Evolutionary conservation across 1,140 invertebrate genomes (phyloP), one percentile per base, ranked within the genome.

Genomic region (Cyphomyrmex costatus): DNA sequence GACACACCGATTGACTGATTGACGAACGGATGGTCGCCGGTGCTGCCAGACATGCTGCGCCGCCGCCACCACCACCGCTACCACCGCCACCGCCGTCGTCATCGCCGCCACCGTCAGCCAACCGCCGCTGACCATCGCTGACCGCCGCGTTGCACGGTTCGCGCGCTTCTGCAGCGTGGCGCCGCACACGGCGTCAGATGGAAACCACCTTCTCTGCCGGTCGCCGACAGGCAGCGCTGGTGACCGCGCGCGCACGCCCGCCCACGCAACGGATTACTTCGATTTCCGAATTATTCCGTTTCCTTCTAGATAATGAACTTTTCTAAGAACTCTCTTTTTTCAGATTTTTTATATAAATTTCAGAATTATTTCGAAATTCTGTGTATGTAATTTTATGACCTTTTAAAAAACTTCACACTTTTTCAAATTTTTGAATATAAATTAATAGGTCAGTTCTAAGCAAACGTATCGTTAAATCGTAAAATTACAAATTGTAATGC

Each of bases 21-120:
- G 79, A 73, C 79, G 66, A 36, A 82, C 66, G 66, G 49, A 70
- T 49, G 24, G 30, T 61, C 49, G 77, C 77, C 77, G 77, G 78
- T 80, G 78, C 78, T 80, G 78, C 78, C 78, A 70, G 21, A 12
- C 63, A 80, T 36, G 51, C 74, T 78, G 74, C 71, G 53, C 51
- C 71, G 51, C 73, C 36, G 24, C 42, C 58, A 19, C 56, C 74
- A 0, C 24, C 30, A 66, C 24, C 42, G 6, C 65, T 21, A 3
- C 19, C 30, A 3, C 30, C 73, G 73, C 30, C 53, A 12, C 21
- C 33, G 53, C 21, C 33, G 33, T 61, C 60, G 14, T 61, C 53
- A n/a, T 27, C 56, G 58, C 53, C 74, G 74, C 74, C 74, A 12
- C 36, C 74, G 33, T 3, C 56, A 71, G 19, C 36, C 27, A 53